Evolutionary conservation across 2,797 vertebrate genomes (phyloP).

Genomic region (Zenarchopterus dispar): DNA sequence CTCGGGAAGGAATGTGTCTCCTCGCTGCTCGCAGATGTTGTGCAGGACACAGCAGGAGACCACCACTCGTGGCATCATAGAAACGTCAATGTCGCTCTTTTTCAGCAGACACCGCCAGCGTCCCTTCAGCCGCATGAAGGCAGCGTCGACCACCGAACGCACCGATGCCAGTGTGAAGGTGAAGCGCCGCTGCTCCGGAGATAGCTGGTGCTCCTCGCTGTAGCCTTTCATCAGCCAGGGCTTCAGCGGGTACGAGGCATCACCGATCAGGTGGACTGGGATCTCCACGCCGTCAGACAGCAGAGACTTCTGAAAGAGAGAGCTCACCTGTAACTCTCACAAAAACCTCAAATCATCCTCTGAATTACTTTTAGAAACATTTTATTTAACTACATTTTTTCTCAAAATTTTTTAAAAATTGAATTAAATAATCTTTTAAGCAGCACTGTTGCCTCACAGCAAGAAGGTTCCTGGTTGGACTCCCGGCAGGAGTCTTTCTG

Average conservation of each 20-base stretch:
- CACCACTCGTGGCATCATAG: conserved; percentile 35
- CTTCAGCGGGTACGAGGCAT: conserved; percentile 47
- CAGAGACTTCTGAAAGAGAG: conserved; percentile 33
- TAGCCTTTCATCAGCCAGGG: conserved; percentile 59
- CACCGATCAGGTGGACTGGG: conserved; percentile 54
- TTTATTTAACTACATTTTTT: too few relatives aligned
- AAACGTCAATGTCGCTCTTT: conserved; percentile 42
- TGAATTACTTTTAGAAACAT: too few relatives aligned
- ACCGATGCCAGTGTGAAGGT: conserved; percentile 34
- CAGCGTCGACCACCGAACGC: conserved; percentile 11
- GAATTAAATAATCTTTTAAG: too few relatives aligned
- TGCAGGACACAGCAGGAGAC: conserved; percentile 45
- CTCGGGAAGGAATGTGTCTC: conserved; percentile 38
- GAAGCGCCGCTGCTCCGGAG: conserved; percentile 41
- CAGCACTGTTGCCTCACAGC: too few relatives aligned
- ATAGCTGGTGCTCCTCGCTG: conserved; percentile 27
- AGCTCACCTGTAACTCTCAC: not conserved
- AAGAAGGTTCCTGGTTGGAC: too few relatives aligned
- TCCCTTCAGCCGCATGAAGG: conserved; percentile 43
- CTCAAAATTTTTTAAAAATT: too few relatives aligned
- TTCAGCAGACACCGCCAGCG: conserved; percentile 59
- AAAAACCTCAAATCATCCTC: not conserved
- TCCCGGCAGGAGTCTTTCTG: too few relatives aligned
- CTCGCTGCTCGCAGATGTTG: conserved; percentile 39
- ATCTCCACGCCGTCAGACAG: conserved; percentile 42